These are phyloP conservation scores for Proisotoma minuta DNA, from an alignment of 2,888 invertebrate genomes.

Conservation along the genomic window DNA sequence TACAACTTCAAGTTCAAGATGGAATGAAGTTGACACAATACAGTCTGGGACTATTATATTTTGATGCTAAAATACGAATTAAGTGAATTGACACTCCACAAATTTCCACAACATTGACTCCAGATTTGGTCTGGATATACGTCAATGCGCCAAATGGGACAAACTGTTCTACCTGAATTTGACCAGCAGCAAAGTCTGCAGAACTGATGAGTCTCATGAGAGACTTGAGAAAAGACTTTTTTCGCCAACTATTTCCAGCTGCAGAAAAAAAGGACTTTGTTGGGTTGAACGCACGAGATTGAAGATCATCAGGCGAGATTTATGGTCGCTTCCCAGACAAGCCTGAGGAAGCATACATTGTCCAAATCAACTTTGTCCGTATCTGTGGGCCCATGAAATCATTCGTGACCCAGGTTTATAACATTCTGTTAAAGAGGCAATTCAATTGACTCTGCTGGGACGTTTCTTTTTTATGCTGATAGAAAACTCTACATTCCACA, in stretches of 20 bases:
- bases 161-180: neutral
- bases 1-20: conserved; percentile 13
- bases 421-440: conserved; percentile 12
- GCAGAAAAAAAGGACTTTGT: no score
- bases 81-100: no score
- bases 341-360: no score
- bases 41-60: conserved; percentile 14
- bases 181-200: neutral
- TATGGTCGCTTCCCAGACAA: no score
- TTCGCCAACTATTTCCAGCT: no score
- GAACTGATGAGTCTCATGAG: neutral
- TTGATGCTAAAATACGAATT: conserved; percentile 52
- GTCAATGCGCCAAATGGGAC: neutral
- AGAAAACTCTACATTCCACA: conserved; percentile 60
- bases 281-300: no score
- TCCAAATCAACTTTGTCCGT: no score
- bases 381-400: no score
- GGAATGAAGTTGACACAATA: neutral
- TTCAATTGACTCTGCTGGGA: conserved; percentile 3
- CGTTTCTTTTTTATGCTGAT: conserved; percentile 8
- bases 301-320: no score
- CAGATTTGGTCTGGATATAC: conserved; percentile 51
- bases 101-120: conserved; percentile 60
- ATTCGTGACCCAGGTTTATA: conserved; percentile 17
- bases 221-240: no score